Evolutionary conservation across 2,888 invertebrate genomes (phyloP).

Genomic region (Drosophila infuscata): DNA sequence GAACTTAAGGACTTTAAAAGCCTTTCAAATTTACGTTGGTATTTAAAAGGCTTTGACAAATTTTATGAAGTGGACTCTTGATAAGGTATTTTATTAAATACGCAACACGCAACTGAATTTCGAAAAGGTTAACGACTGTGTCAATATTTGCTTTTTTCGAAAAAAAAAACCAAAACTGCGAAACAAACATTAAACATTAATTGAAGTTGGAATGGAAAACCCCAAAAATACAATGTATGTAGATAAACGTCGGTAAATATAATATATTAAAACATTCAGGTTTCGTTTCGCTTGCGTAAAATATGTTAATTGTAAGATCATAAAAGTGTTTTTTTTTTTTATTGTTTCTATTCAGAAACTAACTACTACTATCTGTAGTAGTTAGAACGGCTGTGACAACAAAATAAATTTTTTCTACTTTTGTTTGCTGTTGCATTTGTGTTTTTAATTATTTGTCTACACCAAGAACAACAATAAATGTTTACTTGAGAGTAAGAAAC

Average conservation of each 20-base stretch:
- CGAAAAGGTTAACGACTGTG: not conserved
- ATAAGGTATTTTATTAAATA: not conserved
- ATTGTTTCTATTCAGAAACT: too few species aligned
- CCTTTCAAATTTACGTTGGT: not conserved
- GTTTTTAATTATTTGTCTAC: slow-evolving; percentile 54
- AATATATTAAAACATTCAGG: not conserved
- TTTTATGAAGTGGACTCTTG: not conserved
- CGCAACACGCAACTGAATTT: not conserved
- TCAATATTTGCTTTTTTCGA: not conserved
- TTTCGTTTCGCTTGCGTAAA: not conserved
- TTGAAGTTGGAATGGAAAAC: not conserved
- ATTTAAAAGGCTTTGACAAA: slow-evolving; percentile 2
- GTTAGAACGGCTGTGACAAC: slow-evolving; percentile 56
- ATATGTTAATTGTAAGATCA: slow-evolving; percentile 6
- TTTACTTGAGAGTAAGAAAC: slow-evolving; percentile 31
- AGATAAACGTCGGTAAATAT: not conserved
- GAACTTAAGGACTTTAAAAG: not conserved
- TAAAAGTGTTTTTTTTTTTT: slow-evolving; percentile 3
- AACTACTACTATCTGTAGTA: too few species aligned
- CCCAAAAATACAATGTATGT: not conserved
- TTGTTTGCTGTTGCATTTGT: slow-evolving; percentile 63
- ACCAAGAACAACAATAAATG: slow-evolving; percentile 49
- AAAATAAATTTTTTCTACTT: slow-evolving; percentile 28
- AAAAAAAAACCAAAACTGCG: not conserved
- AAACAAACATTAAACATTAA: not conserved